Evolutionary conservation across 2,113 vertebrate genomes (phyloP).

Genomic region (Rafetus swinhoei): DNA sequence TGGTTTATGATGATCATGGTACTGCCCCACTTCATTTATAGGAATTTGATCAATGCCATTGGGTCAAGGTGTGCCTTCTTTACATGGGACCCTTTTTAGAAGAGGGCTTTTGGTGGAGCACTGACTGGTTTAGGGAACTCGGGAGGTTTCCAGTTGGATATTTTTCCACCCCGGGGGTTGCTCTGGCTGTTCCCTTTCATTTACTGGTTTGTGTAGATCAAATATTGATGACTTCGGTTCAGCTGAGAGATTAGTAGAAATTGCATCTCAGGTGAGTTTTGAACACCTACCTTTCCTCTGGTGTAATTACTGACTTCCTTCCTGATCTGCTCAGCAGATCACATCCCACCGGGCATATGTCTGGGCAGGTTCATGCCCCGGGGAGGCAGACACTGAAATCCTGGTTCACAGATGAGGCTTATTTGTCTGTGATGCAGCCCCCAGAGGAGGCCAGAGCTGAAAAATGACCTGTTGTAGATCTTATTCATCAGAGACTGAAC

Average conservation of each 20-base stretch:
- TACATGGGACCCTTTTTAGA: background rate
- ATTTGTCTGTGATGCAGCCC: background rate
- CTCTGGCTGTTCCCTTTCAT: background rate
- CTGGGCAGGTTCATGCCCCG: background rate
- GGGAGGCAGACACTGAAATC: background rate
- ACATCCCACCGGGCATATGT: background rate
- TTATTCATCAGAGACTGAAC: background rate
- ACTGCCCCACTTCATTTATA: background rate
- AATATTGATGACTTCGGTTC: background rate
- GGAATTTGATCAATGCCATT: background rate
- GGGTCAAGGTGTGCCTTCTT: background rate
- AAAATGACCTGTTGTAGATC: background rate
- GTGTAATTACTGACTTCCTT: background rate
- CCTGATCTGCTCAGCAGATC: background rate
- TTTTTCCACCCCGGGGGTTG: background rate
- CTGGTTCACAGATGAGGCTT: background rate
- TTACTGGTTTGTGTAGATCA: background rate
- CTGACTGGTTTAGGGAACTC: background rate
- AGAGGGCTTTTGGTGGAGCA: background rate
- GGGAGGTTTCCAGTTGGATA: background rate
- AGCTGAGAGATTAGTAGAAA: background rate
- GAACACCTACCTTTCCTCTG: background rate
- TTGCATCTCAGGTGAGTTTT: background rate
- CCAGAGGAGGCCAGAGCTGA: background rate
- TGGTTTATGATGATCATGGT: background rate